A percentile compares a stretch with the other conserved stretches of the same genome.
Conservation (phyloP, 2,888 invertebrate species). For the Drosophila dives region DNA sequence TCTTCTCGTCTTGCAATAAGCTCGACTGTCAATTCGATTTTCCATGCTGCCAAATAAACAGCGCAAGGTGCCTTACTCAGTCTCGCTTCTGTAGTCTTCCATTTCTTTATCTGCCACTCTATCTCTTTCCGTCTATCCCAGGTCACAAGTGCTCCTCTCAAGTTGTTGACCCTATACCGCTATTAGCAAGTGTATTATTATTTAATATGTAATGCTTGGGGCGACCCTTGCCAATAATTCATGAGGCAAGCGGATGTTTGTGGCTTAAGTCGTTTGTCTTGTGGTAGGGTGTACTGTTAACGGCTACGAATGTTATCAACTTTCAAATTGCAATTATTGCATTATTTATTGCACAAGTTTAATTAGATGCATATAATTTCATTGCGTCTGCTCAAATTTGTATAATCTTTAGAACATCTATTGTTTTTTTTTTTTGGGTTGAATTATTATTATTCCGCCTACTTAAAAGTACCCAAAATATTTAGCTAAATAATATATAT, state of each 20-base stretch:
- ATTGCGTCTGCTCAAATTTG: background rate
- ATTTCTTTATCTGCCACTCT: background rate
- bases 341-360: constrained; percentile 30
- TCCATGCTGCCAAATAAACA: constrained; percentile 60
- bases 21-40: constrained; percentile 75
- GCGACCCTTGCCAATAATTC: constrained; percentile 47
- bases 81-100: background rate
- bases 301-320: constrained; percentile 29
- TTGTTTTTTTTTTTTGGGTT: background rate
- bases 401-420: background rate
- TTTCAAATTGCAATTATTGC: constrained; percentile 40
- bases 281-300: constrained; percentile 40
- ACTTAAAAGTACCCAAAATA: background rate
- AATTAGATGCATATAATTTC: background rate
- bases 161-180: constrained; percentile 10
- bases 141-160: background rate
- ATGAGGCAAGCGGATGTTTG: constrained; percentile 54
- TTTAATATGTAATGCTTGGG: constrained; percentile 60
- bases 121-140: background rate
- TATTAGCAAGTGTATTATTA: constrained; percentile 63
- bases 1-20: constrained; percentile 54
- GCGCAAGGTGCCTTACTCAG: constrained; percentile 66
- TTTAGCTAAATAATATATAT: background rate
- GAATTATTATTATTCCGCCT: background rate
- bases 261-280: constrained; percentile 65